A percentile compares a stretch with the other conserved stretches of the same genome.
phyloP scores from a whole-genome alignment of 2,797 vertebrate species.

The Odontamblyopus rebecca region DNA sequence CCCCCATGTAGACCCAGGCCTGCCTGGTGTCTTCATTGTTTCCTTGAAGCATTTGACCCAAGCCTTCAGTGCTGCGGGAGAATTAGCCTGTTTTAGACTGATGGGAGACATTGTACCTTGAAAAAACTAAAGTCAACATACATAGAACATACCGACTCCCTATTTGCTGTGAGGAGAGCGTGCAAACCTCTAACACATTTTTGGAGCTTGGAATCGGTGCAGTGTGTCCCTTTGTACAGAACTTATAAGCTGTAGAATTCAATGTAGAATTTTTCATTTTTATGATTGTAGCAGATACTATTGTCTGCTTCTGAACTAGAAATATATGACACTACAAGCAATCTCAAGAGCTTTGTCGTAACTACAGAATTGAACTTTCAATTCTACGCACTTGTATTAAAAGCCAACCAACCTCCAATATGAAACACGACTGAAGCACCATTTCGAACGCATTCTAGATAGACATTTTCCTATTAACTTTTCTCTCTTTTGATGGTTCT shows the following conservation, averaged over 20 bases:
- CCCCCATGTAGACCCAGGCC: too few relatives aligned
- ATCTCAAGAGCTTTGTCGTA: not conserved
- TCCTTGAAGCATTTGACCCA: too few relatives aligned
- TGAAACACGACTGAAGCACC: slow-evolving; percentile 24
- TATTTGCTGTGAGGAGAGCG: too few relatives aligned
- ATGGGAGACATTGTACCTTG: not conserved
- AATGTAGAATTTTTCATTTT: not conserved
- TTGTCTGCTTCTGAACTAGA: not conserved
- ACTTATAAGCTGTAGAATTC: not conserved
- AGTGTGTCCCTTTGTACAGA: not conserved
- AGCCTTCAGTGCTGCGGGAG: not conserved
- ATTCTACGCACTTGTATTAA: slow-evolving; percentile 3
- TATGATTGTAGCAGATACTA: not conserved
- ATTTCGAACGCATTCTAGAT: slow-evolving; percentile 33
- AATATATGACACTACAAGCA: not conserved
- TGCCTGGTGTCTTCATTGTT: too few relatives aligned
- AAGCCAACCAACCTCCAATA: slow-evolving; percentile 16
- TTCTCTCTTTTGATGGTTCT: slow-evolving; percentile 6
- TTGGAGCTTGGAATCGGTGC: not conserved
- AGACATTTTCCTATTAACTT: slow-evolving; percentile 43
- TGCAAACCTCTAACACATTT: not conserved
- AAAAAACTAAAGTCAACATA: not conserved
- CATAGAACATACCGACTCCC: too few relatives aligned
- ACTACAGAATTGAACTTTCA: not conserved
- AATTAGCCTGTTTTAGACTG: not conserved